phyloP scores from a whole-genome alignment of 2,113 vertebrate species.

The Salvator merianae region DNA sequence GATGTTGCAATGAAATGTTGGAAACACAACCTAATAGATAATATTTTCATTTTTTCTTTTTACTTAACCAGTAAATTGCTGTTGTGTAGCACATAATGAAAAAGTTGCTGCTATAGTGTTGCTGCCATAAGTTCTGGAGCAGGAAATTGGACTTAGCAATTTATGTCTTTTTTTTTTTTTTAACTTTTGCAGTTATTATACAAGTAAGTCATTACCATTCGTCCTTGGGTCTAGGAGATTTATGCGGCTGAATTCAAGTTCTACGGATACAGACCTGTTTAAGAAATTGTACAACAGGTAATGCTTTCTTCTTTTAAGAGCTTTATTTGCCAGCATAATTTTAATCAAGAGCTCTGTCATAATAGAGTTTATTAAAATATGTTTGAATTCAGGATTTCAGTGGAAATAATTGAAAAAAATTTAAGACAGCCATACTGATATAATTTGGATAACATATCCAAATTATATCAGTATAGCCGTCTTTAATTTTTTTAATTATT shows the following conservation, averaged over 20 bases:
- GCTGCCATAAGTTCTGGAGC: too few species aligned
- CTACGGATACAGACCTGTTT: slow-evolving; percentile 64
- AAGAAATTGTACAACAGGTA: slow-evolving; percentile 76
- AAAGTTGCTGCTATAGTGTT: too few species aligned
- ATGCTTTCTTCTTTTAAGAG: neutral
- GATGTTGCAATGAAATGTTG: neutral
- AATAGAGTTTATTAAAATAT: neutral
- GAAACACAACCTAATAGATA: neutral
- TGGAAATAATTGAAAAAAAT: too few species aligned
- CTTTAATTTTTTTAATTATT: too few species aligned
- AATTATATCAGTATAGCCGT: too few species aligned
- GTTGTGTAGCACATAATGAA: neutral
- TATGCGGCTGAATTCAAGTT: slow-evolving; percentile 74
- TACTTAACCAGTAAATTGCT: neutral
- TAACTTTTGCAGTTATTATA: slow-evolving; percentile 67
- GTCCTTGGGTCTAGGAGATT: slow-evolving; percentile 50
- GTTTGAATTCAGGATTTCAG: too few species aligned
- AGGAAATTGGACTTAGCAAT: neutral
- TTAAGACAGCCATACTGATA: too few species aligned
- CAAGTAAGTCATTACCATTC: slow-evolving; percentile 23
- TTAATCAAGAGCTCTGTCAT: neutral
- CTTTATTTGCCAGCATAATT: neutral
- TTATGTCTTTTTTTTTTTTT: neutral
- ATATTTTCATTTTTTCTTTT: neutral
- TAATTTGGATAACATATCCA: too few species aligned